These are phyloP conservation scores for Leucoraja ocellata DNA, from an alignment of 2,797 vertebrate species.

Conservation along the genomic window DNA sequence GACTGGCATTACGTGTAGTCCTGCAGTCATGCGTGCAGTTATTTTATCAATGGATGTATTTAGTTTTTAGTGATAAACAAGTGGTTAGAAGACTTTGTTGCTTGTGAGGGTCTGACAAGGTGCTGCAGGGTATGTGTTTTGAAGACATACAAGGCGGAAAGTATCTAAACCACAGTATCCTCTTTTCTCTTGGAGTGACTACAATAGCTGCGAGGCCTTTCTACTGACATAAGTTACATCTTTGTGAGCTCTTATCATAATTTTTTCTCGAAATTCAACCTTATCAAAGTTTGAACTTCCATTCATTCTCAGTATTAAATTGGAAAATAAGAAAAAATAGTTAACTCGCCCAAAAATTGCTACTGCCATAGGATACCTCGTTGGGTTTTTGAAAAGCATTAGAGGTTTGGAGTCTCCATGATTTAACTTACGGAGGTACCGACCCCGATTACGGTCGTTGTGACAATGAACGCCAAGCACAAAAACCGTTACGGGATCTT, in stretches of 20 bases:
- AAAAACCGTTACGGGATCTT: too few species aligned
- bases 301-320: background rate
- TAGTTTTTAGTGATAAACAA: slow-evolving; percentile 36
- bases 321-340: too few species aligned
- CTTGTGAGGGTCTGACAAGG: slow-evolving; percentile 32
- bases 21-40: slow-evolving; percentile 35
- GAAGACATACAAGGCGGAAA: slow-evolving; percentile 26
- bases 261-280: background rate
- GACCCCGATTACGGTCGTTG: too few species aligned
- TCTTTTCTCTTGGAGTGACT: slow-evolving; percentile 28
- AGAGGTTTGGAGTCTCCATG: too few species aligned
- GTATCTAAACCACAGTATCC: slow-evolving; percentile 27
- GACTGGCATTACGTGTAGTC: slow-evolving; percentile 22
- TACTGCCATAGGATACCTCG: too few species aligned
- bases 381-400: too few species aligned
- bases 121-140: slow-evolving; percentile 30
- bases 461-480: too few species aligned
- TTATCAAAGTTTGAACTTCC: background rate
- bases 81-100: slow-evolving; percentile 30
- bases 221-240: slow-evolving; percentile 17
- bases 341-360: too few species aligned
- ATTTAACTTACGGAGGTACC: too few species aligned
- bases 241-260: slow-evolving; percentile 11
- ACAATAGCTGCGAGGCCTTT: background rate
- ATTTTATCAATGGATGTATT: slow-evolving; percentile 34